These are phyloP conservation scores for Caenorhabditis zanzibari DNA, from an alignment of 2,888 invertebrate genomes.

Conservation along the genomic window DNA sequence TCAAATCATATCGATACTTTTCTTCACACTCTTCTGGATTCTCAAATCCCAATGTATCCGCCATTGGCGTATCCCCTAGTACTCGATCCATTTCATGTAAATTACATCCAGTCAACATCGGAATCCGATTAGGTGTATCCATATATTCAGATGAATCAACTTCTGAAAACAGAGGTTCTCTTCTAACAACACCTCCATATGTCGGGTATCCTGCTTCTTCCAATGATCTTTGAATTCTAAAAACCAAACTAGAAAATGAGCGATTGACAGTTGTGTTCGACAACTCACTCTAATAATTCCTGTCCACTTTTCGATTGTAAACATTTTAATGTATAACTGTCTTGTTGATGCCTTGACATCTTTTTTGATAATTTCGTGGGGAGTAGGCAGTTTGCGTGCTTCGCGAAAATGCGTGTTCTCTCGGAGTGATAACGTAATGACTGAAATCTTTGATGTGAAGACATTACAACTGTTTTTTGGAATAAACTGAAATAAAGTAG, in stretches of 20 bases:
- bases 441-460: conserved; percentile 7
- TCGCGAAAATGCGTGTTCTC: conserved; percentile 36
- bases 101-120: conserved; percentile 59
- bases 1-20: conserved; percentile 57
- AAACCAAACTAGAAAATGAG: conserved; percentile 16
- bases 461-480: conserved; percentile 58
- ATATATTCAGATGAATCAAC: conserved; percentile 36
- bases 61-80: conserved; percentile 8
- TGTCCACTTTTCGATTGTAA: conserved; percentile 34
- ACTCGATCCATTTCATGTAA: conserved; percentile 61
- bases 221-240: conserved; percentile 54
- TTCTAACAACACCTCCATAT: conserved; percentile 14
- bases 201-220: conserved; percentile 50
- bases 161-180: conserved; percentile 56
- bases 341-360: conserved; percentile 26
- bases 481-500: conserved; percentile 39
- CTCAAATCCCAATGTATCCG: conserved; percentile 27
- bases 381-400: conserved; percentile 13
- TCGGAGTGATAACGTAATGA: not conserved
- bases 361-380: conserved; percentile 3
- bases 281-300: conserved; percentile 38
- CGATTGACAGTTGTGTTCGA: no score
- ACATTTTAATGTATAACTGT: conserved; percentile 47
- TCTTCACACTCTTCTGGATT: conserved; percentile 51
- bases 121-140: conserved; percentile 34